Base-by-base conservation (phyloP, 35 echinoderm and acorn worm genomes). In the Holothuria glaberrima region DNA sequence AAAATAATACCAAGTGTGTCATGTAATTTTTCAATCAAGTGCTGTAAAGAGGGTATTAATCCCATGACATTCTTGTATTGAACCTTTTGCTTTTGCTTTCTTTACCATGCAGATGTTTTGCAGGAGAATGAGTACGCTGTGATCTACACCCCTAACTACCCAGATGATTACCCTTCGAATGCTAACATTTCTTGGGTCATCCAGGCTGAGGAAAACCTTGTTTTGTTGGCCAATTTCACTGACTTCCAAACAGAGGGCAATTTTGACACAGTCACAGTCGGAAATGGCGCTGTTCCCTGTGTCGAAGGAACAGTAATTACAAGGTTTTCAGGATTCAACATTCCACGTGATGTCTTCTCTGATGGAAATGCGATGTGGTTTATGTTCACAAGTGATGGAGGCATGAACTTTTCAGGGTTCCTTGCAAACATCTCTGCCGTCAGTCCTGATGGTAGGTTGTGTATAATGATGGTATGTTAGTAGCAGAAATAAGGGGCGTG, bases 171-270 rank as follows among this genome's bases (percentile, higher is more conserved):
- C 56, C 27, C 52, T 7, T 12, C 25, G 2, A 33, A 84, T 17
- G 18, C 46, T 0, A 61, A 84, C 29, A 33, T 63, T 25, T 58
- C 54, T 30, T 84, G 58, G 22, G 26, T 84, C 4, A 33, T 63
- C 57, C 7, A 20, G 58, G 80, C 80, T 18, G 80, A 84, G 32
- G 80, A 84, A 25, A 54, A 25, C 57, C 80, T 84, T 9, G 54
- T 30, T 32, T 54, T 84, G 14, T 21, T 84, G 7, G 80, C 58
- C 56, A 84, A 84, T n/a, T 84, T 84, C 56, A 84, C 56, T 36
- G 21, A 16, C 57, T 84, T 84, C 31, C 10, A 48, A 27, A 84
- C 80, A 5, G 80, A 84, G 30, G 21, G 22, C 30, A 10, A 14
- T 54, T 26, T 31, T 22, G 80, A 84, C 36, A 17, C 28, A 6